Evolutionary conservation across 2,113 vertebrate genomes (phyloP).

Genomic region (Nesogale talazaci): DNA sequence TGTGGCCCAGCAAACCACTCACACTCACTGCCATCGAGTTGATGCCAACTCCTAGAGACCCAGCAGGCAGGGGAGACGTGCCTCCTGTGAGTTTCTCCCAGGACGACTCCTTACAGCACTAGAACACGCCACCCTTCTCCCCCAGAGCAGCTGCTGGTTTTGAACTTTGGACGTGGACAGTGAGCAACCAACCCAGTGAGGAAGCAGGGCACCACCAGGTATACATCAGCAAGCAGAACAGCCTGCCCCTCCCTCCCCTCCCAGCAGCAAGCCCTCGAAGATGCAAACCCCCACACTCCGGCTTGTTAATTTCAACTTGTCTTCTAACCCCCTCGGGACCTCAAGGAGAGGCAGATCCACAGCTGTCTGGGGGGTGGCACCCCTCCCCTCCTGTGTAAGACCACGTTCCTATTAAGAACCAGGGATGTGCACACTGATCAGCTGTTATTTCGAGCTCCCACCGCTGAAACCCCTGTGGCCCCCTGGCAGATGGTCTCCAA

Average conservation of each 20-base stretch:
- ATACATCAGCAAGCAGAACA: background rate
- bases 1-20: background rate
- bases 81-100: too few species aligned
- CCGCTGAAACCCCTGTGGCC: background rate
- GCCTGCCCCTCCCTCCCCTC: background rate
- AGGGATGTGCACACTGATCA: background rate
- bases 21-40: too few species aligned
- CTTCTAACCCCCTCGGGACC: background rate
- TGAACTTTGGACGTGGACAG: too few species aligned
- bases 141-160: too few species aligned
- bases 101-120: too few species aligned
- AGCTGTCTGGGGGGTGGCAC: background rate
- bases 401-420: background rate
- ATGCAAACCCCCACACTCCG: background rate
- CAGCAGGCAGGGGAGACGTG: too few species aligned
- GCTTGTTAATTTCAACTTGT: background rate
- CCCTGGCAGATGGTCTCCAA: slow-evolving; percentile 2
- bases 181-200: too few species aligned
- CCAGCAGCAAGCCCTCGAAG: background rate
- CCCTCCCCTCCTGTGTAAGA: background rate
- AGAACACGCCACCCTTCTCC: too few species aligned
- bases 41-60: too few species aligned
- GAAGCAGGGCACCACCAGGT: background rate
- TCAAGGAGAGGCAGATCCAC: background rate
- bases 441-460: slow-evolving; percentile 27